Conservation (phyloP, 2,888 invertebrate genomes). For the Dasysyrphus tricinctus region DNA sequence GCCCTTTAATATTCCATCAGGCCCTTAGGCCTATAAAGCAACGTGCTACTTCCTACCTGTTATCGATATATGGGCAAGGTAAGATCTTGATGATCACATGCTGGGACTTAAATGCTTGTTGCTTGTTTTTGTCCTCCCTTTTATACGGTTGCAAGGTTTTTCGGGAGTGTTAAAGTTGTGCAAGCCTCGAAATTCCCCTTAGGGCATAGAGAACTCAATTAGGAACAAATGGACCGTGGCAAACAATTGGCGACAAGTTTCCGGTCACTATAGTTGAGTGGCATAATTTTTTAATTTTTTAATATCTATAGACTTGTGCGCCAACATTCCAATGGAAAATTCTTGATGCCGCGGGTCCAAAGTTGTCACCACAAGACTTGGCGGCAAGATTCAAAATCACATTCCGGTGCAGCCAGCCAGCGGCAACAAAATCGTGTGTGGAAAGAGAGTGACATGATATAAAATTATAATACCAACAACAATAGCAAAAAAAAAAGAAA, state of each 20-base stretch:
- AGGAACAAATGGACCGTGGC: conserved; percentile 58
- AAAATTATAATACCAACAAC: conserved; percentile 28
- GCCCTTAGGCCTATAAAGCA: not conserved
- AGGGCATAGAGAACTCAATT: conserved; percentile 70
- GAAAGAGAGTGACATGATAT: conserved; percentile 37
- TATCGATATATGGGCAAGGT: conserved; percentile 34
- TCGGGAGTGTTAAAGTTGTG: conserved; percentile 59
- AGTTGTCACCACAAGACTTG: conserved; percentile 58
- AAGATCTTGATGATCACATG: conserved; percentile 77
- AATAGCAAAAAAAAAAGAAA: not conserved
- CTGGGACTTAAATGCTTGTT: conserved; percentile 77
- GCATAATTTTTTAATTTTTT: conserved; percentile 30
- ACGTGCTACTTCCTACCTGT: conserved; percentile 62
- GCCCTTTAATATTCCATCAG: conserved; percentile 30
- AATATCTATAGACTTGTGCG: conserved; percentile 49
- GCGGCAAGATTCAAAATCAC: conserved; percentile 30
- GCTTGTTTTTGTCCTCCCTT: conserved; percentile 48
- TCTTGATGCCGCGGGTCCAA: conserved; percentile 33
- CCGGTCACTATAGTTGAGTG: conserved; percentile 78
- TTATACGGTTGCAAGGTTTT: conserved; percentile 9
- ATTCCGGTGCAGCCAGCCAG: conserved; percentile 43
- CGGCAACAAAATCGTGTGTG: conserved; percentile 15
- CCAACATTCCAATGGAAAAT: conserved; percentile 72
- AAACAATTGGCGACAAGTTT: conserved; percentile 79
- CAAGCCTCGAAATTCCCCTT: conserved; percentile 47